phyloP scores from a whole-genome alignment of 1,140 invertebrate species.

The Aphis craccivora region DNA sequence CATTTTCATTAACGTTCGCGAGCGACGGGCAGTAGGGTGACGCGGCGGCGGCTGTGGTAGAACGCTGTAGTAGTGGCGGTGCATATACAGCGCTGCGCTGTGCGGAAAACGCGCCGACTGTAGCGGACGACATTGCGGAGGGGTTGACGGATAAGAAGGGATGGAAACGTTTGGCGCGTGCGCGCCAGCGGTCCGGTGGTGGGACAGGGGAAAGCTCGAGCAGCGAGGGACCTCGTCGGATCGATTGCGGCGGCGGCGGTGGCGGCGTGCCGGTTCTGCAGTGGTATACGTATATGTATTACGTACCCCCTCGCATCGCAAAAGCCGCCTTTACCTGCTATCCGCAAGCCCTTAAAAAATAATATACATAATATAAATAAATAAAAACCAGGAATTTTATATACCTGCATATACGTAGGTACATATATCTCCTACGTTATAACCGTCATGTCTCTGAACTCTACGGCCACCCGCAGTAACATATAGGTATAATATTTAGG shows the following conservation, averaged over 20 bases:
- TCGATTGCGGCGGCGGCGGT: constrained; percentile 18
- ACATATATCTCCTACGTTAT: not conserved
- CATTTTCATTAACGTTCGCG: constrained; percentile 44
- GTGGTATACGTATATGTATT: not conserved
- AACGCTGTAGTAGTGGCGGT: not conserved
- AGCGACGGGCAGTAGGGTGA: not conserved
- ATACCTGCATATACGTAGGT: not conserved
- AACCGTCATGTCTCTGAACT: too few relatives aligned
- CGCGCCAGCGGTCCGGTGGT: not conserved
- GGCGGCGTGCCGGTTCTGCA: not conserved
- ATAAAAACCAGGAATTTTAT: not conserved
- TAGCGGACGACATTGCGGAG: not conserved
- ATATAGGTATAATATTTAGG: too few relatives aligned
- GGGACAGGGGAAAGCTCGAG: not conserved
- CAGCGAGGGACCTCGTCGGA: constrained; percentile 20
- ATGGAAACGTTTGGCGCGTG: not conserved
- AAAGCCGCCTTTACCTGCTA: not conserved
- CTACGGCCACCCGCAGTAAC: too few relatives aligned
- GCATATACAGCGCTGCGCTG: not conserved
- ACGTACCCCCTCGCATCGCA: too few relatives aligned
- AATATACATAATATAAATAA: not conserved
- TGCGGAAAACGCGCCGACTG: not conserved
- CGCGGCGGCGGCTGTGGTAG: not conserved
- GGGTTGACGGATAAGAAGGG: not conserved
- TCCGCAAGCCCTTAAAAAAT: not conserved